A percentile compares a stretch with the other conserved stretches of the same genome.
Conservation (phyloP, 2,888 invertebrate genomes). For the Agrotis exclamationis region DNA sequence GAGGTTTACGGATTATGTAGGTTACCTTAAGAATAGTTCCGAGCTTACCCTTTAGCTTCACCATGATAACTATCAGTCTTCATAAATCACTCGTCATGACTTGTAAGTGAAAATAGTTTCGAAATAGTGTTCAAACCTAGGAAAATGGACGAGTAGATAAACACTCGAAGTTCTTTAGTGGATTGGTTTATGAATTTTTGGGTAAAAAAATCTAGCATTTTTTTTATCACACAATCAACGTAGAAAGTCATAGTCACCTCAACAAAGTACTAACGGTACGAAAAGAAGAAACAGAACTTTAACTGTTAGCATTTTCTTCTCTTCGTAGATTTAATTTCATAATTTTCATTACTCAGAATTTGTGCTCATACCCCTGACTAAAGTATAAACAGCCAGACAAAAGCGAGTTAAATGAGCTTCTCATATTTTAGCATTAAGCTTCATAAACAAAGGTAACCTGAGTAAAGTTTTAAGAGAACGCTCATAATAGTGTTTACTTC, state of each 20-base stretch:
- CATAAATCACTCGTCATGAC: background rate
- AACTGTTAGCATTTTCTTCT: no score
- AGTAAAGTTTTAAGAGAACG: background rate
- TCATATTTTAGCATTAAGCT: background rate
- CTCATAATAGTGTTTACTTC: background rate
- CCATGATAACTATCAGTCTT: background rate
- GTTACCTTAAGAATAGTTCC: background rate
- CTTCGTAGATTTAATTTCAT: no score
- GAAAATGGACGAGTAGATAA: background rate
- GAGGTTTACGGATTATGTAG: constrained; percentile 11
- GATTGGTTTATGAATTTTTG: no score
- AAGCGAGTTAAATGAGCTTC: background rate
- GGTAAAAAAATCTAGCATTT: no score
- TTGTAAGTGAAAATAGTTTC: background rate
- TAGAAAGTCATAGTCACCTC: no score
- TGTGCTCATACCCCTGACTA: no score
- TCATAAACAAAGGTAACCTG: background rate
- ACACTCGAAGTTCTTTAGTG: no score
- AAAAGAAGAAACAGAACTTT: no score
- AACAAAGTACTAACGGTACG: no score
- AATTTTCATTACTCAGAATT: no score
- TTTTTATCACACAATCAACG: no score
- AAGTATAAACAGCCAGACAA: background rate
- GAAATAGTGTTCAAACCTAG: background rate
- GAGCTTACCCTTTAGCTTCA: constrained; percentile 3